Evolutionary conservation across 2,797 vertebrate genomes (phyloP), one percentile per base, ranked within the genome.

Genomic region (Platalea minor): DNA sequence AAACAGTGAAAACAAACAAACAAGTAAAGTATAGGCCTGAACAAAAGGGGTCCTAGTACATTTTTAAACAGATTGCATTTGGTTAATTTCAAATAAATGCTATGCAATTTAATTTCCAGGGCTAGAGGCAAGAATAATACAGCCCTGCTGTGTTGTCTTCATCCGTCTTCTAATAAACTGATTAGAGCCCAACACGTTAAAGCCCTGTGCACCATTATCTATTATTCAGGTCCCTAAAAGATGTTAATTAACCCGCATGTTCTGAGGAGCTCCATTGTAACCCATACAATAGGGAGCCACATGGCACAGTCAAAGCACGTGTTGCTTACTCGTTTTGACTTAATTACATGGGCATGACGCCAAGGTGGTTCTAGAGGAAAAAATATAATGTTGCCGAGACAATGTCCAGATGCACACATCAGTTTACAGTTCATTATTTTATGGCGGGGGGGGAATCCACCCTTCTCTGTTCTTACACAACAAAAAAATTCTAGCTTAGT

Each of bases 131-230:
- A 67, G 87, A 90, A 98, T 98, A 98, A 98, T 97, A 97, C 97
- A 97, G 96, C 93, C 96, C 84, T 57, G 95, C 97, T 97, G 96
- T 92, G 90, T 95, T 97, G 96, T 97, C 97, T 98, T 97, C 93
- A 95, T 96, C 98, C 96, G 96, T 97, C 96, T 98, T 89, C 85
- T 96, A 97, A 97, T 98, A 98, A 98, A 98, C 98, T 98, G 98
- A 98, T 97, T 98, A 98, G 97, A 97, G 96, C 95, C 91, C 91
- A 91, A 88, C 65, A 94, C 59, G 79, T 95, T 91, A 93, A 96
- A 96, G 92, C 94, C 95, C 93, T 91, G 48, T 93, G 76, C 85
- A 94, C 95, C 94, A 84, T 96, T 97, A 97, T 96, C 96, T 96
- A 97, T 91, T 97, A 97, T 95, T 95, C 95, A 96, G 93, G 95